Base-by-base conservation (phyloP, 2,797 vertebrate genomes). In the Novumbra hubbsi region DNA sequence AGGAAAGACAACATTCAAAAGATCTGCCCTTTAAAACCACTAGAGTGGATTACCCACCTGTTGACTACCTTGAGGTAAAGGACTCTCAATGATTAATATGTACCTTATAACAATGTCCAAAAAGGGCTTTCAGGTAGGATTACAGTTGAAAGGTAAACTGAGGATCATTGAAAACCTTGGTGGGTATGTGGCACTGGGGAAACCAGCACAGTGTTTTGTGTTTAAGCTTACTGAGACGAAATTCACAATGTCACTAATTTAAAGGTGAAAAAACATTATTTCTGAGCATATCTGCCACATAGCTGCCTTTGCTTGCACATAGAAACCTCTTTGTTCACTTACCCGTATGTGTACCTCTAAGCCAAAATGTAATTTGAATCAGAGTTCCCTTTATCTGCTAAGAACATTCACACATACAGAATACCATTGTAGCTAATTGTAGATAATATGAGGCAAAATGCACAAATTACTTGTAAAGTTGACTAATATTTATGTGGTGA, bases 11-110 rank as follows among this genome's bases (percentile, higher is more conserved):
- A 83, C 77, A 83, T 89, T 90, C 83, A 82, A 63, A 79, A 86
- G 84, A 84, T 7, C 76, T 81, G 74, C 71, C 86, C 86, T 91
- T 87, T 89, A 88, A 91, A 90, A 92, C 81, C 91, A 91, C 75
- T 66, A 75, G 27, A 14, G 60, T 76, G 1, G 85, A 88, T 85
- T 81, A 86, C n/a, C 45, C 74, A 71, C 82, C 87, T 49, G 1
- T 65, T 68, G 71, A 65, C 68, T 63, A 65, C 73, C 73, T 77
- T 78, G 73, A 76, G 74, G 32, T 28, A 4, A 38, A 74, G 45
- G 24, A 72, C n/a, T 15, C 71, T 78, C 14, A 0, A 32, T 45
- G 73, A 74, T 60, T 19, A 79, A 76, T 80, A 41, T 52, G 6
- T 64, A 83, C 80, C 84, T 81, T 81, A 50, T 15, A 70, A 16